Percentiles rank a stretch among this genome's conserved stretches.
phyloP scores from a whole-genome alignment of 2,888 invertebrate genomes.

The Escarpia spicata region DNA sequence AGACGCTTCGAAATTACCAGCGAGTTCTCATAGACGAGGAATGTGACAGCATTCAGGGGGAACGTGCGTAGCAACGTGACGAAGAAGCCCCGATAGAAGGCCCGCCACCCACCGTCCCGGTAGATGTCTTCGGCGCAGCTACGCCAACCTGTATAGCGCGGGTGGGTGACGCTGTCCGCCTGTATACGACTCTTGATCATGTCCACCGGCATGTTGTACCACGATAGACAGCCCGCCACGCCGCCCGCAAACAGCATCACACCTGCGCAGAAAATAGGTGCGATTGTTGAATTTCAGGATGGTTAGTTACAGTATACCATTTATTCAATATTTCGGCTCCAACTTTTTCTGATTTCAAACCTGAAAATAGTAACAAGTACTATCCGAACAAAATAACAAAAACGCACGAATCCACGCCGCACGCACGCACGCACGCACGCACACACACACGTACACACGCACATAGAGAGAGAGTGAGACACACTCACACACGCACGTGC shows the following conservation, averaged over 20 bases:
- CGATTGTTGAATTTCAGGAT: background rate
- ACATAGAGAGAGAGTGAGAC: too few species aligned
- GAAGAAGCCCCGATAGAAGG: slow-evolving; percentile 75
- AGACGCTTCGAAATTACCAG: background rate
- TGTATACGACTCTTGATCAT: slow-evolving; percentile 81
- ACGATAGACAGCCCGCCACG: slow-evolving; percentile 72
- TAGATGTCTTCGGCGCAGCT: slow-evolving; percentile 73
- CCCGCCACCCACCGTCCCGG: slow-evolving; percentile 70
- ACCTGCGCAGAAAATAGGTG: background rate
- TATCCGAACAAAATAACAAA: too few species aligned
- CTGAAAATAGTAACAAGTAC: too few species aligned
- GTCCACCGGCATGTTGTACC: slow-evolving; percentile 79
- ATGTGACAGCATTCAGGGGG: slow-evolving; percentile 77
- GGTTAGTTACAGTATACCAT: background rate
- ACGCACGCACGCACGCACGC: too few species aligned
- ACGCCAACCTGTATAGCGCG: slow-evolving; percentile 71
- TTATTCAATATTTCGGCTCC: background rate
- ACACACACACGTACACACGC: too few species aligned
- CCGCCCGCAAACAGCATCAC: slow-evolving; percentile 60
- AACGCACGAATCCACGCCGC: too few species aligned
- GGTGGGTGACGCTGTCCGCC: slow-evolving; percentile 68
- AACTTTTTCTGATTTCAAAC: too few species aligned
- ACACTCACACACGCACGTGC: too few species aligned
- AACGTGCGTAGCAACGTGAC: slow-evolving; percentile 75
- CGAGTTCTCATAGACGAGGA: slow-evolving; percentile 64